Percentiles rank a stretch among this genome's conserved stretches.
Evolutionary conservation across 1,140 invertebrate genomes (phyloP).

Genomic region (Drosophila bipectinata): DNA sequence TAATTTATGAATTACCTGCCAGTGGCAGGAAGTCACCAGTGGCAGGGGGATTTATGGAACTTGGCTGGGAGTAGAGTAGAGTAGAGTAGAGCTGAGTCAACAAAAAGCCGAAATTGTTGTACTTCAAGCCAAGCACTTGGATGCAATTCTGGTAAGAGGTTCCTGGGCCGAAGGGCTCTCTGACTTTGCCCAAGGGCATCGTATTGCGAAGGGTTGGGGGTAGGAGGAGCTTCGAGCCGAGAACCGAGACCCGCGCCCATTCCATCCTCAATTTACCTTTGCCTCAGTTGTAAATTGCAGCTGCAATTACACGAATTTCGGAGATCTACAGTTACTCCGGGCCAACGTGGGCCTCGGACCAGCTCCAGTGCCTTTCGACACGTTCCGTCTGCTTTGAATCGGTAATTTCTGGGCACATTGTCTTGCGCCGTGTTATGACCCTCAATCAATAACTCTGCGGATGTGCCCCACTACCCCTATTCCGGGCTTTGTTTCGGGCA

Average conservation of each 20-base stretch:
- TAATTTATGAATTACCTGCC: slow-evolving; percentile 76
- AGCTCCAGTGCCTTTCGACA: slow-evolving; percentile 41
- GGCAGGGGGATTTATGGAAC: slow-evolving; percentile 36
- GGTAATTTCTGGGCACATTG: slow-evolving; percentile 59
- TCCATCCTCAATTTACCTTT: slow-evolving; percentile 35
- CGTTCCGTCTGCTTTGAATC: slow-evolving; percentile 65
- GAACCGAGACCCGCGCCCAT: slow-evolving; percentile 33
- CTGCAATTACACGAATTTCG: slow-evolving; percentile 70
- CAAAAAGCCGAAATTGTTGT: no score
- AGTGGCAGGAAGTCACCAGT: slow-evolving; percentile 53
- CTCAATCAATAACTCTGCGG: slow-evolving; percentile 78
- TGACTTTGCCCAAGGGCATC: slow-evolving; percentile 67
- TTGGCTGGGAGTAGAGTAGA: neutral
- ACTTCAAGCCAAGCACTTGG: no score
- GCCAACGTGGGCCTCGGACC: neutral
- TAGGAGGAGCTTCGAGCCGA: slow-evolving; percentile 26
- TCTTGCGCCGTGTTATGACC: slow-evolving; percentile 56
- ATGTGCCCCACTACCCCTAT: slow-evolving; percentile 18
- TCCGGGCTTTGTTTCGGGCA: neutral
- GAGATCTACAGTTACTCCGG: slow-evolving; percentile 49
- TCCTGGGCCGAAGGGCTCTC: neutral
- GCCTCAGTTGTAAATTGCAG: slow-evolving; percentile 53
- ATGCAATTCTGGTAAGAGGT: no score
- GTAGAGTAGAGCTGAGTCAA: no score
- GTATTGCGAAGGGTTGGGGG: slow-evolving; percentile 10